Percentiles rank a stretch among this genome's conserved stretches.
phyloP scores from a whole-genome alignment of 2,113 vertebrate genomes.

The Oreocharis arfaki region DNA sequence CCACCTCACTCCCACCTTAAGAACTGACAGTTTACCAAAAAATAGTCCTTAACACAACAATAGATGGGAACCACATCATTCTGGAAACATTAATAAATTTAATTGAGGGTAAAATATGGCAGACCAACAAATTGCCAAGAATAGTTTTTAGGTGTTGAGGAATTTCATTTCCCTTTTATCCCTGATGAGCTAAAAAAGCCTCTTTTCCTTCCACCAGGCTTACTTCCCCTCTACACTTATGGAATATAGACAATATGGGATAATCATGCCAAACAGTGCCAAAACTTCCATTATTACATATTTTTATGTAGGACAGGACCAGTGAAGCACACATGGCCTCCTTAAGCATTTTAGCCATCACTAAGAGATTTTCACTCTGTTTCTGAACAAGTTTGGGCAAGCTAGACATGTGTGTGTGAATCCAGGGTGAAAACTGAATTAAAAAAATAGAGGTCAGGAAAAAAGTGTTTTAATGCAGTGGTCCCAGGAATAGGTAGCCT shows the following conservation, averaged over 20 bases:
- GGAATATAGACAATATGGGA: not conserved
- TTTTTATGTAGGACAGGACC: not conserved
- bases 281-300: not conserved
- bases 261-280: not conserved
- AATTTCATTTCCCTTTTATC: not conserved
- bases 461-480: fast-evolving
- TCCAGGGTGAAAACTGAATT: not conserved
- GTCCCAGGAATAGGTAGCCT: not conserved
- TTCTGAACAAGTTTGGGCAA: not conserved
- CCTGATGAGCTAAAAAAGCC: fast-evolving
- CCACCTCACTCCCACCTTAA: fast-evolving
- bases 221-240: not conserved
- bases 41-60: not conserved
- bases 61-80: not conserved
- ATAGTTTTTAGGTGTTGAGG: not conserved
- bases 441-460: not conserved
- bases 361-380: not conserved
- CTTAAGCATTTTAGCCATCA: not conserved
- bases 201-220: not conserved
- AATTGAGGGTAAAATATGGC: not conserved
- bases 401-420: fast-evolving
- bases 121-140: not conserved
- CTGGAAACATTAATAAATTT: not conserved
- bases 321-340: not conserved
- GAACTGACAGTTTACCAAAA: not conserved